Base-by-base conservation (phyloP, 2,797 vertebrate genomes). In the Ceryle rudis region DNA sequence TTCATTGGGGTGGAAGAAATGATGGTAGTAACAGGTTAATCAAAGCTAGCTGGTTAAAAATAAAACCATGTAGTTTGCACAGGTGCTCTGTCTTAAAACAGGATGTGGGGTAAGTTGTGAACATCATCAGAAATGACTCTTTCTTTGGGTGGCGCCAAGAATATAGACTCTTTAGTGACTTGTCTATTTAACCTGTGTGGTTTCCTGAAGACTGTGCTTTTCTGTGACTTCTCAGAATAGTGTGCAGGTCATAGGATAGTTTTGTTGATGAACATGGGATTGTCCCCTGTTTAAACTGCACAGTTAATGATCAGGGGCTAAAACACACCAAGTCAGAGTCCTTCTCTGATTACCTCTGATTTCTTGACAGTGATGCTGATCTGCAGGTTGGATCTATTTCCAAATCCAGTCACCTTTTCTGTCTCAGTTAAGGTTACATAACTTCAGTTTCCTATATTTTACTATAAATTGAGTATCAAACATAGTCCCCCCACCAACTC, bases 91-190 rank as follows among this genome's bases (percentile, higher is more conserved):
- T 47, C 9, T 91, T 95, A 61, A 66, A 92, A 96, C 95, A 97
- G 97, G 97, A 97, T 96, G 96, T 96, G 91, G 85, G 64, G 31
- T 93, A 37, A 90, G 44, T 33, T 87, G 73, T 47, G 73, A 94
- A 72, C 25, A 96, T 73, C 66, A 70, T 67, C 84, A 84, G 44
- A 84, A 87, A 81, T 79, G 16, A 13, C 21, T 90, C 44, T n/a
- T 47, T 78, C 67, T 89, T 93, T 65, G 83, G 86, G 85, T 83
- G 85, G 74, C 19, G 5, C 61, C 66, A 92, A 94, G 75, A 89
- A 94, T 79, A 72, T 37, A 91, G 60, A 81, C 65, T 90, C 55
- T 94, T 85, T 13, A 89, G 39, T 0, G 0, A 70, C 46, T 47
- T 74, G 11, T 29, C 87, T 93, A 74, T 82, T 92, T 81, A 94